Evolutionary conservation across 2,888 invertebrate species (phyloP), one percentile per base, ranked within the genome.

Genomic region (Xestoiulus laeticollis): DNA sequence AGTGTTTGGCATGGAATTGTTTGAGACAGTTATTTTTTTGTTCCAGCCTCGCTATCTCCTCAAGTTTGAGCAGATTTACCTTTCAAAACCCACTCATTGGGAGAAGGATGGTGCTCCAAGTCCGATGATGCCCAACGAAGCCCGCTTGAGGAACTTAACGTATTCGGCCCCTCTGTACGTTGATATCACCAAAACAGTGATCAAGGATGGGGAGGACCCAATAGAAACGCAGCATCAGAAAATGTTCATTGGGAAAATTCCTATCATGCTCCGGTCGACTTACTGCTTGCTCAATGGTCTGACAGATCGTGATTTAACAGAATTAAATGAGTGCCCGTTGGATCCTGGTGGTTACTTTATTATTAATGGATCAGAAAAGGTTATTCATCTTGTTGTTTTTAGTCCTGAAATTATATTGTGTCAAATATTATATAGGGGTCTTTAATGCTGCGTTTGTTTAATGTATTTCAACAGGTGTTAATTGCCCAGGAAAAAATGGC

Each of bases 401-500:
- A 43, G 43, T 38, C n/a, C 12, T 43, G 5, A 43, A 8, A 85
- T 44, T 32, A n/a, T 85, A 26, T 38, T 44, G 19, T 83, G 1
- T 33, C 1, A 8, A 38, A 38, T 38, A 38, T 38, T 38, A 26
- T 33, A 44, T 87, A 86, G n/a, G 14, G 1, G 48, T 0, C 6
- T 68, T 22, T 86, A 59, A 38, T 38, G 5, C 5, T 38, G 38
- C 6, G 8, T 8, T 38, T 38, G 38, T 87, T 84, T 38, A 22
- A n/a, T 78, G 85, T 59, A 43, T 88, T 88, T 26, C 89, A 89
- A 10, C 88, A 93, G 93, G 95, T 99, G 3, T 93, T 99, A 48
- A 99, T 99, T 92, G 99, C 99, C 0, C 99, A 99, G 92, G 99
- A 99, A 92, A 99, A 99, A 93, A 99, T 99, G 99, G 99, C 99